phyloP scores from a whole-genome alignment of 2,888 invertebrate species.

The Gastracanthus pulcherrimus region DNA sequence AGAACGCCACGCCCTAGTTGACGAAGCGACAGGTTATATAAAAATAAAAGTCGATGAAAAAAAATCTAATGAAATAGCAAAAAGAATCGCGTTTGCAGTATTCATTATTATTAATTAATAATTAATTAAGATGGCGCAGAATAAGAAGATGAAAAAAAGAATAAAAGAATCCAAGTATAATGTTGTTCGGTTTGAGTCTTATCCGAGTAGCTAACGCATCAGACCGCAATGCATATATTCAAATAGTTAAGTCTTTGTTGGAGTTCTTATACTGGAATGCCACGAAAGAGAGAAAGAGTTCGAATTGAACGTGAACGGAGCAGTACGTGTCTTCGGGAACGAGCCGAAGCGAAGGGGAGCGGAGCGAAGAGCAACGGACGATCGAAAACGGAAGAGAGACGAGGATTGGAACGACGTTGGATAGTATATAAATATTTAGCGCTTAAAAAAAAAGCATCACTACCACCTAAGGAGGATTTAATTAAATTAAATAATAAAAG shows the following conservation, averaged over 20 bases:
- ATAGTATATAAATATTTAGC: slow-evolving; percentile 67
- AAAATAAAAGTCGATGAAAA: slow-evolving; percentile 56
- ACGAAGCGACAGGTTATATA: slow-evolving; percentile 41
- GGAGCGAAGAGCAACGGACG: not conserved
- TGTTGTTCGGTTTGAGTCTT: slow-evolving; percentile 70
- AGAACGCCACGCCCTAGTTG: slow-evolving; percentile 66
- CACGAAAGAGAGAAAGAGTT: slow-evolving; percentile 7
- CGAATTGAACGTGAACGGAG: slow-evolving; percentile 30
- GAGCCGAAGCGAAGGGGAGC: slow-evolving; percentile 24
- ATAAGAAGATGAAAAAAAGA: slow-evolving; percentile 21
- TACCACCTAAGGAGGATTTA: slow-evolving; percentile 68
- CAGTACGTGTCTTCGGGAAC: slow-evolving; percentile 20
- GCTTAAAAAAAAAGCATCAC: slow-evolving; percentile 64
- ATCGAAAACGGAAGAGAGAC: slow-evolving; percentile 32
- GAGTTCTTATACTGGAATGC: slow-evolving; percentile 51
- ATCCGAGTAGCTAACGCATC: slow-evolving; percentile 61
- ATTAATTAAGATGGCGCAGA: slow-evolving; percentile 45
- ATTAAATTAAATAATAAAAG: slow-evolving; percentile 63
- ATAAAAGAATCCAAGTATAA: slow-evolving; percentile 61
- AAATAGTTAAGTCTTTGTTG: slow-evolving; percentile 69
- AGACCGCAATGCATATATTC: slow-evolving; percentile 69
- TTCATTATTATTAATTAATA: slow-evolving; percentile 67
- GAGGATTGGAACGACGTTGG: slow-evolving; percentile 58
- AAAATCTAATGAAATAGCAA: slow-evolving; percentile 64
- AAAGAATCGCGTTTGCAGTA: slow-evolving; percentile 68